phyloP scores from a whole-genome alignment of 2,113 vertebrate species.

The Crotophaga sulcirostris region DNA sequence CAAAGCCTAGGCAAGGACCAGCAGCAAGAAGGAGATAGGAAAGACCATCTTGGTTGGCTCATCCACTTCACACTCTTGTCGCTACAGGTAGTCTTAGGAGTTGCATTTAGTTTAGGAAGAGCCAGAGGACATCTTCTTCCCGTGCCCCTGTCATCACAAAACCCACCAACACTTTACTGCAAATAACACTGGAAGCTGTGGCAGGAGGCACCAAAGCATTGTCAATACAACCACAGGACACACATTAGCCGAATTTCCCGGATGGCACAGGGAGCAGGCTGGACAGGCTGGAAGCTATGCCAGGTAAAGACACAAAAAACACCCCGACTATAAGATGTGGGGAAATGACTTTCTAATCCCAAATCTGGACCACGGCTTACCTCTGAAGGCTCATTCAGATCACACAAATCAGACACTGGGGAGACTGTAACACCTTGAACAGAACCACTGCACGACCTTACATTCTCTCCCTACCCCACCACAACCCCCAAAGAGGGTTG shows the following conservation, averaged over 20 bases:
- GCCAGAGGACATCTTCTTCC: background rate
- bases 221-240: background rate
- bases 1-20: background rate
- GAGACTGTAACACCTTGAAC: rapidly evolving
- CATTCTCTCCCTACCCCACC: background rate
- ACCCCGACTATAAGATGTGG: rapidly evolving
- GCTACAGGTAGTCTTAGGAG: background rate
- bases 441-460: background rate
- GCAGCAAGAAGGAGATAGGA: background rate
- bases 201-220: background rate
- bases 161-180: background rate
- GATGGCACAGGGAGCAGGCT: background rate
- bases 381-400: background rate
- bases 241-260: rapidly evolving
- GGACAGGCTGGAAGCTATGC: background rate
- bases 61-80: background rate
- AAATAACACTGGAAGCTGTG: background rate
- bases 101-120: background rate
- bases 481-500: rapidly evolving
- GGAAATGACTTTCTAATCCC: background rate
- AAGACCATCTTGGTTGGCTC: background rate
- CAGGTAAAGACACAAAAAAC: background rate
- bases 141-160: background rate
- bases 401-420: background rate
- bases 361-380: background rate